Evolutionary conservation across 2,888 invertebrate genomes (phyloP).

Genomic region (Pollenia amentaria): DNA sequence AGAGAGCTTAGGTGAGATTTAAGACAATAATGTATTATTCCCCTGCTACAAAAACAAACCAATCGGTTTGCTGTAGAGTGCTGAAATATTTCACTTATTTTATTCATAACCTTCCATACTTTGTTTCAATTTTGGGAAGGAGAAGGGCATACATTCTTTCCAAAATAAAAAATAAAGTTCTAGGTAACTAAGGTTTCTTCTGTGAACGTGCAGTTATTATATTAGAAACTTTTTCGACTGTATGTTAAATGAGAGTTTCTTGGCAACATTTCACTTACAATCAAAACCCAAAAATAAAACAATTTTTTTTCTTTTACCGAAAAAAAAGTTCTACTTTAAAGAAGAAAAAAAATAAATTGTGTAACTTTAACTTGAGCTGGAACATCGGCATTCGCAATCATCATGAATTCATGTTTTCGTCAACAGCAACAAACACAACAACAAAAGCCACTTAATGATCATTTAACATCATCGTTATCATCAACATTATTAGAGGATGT

Average conservation of each 20-base stretch:
- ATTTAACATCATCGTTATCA: conserved; percentile 23
- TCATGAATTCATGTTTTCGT: not conserved
- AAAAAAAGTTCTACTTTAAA: conserved; percentile 56
- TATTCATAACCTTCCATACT: conserved; percentile 32
- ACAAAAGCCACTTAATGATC: conserved; percentile 20
- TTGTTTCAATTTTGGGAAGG: not conserved
- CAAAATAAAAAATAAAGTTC: conserved; percentile 31
- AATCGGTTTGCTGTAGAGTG: not conserved
- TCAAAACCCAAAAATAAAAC: conserved; percentile 44
- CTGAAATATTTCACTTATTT: conserved; percentile 6
- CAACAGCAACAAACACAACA: conserved; percentile 26
- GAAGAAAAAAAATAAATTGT: not conserved
- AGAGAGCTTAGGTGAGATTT: too few relatives aligned
- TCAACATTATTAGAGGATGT: not conserved
- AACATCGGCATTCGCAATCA: conserved; percentile 20
- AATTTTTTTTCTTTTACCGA: conserved; percentile 14
- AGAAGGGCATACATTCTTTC: conserved; percentile 14
- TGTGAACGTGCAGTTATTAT: conserved; percentile 73
- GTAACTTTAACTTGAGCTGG: conserved; percentile 29
- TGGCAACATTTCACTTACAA: conserved; percentile 79
- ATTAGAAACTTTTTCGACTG: conserved; percentile 65
- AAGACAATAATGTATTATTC: too few relatives aligned
- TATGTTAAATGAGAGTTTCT: conserved; percentile 76
- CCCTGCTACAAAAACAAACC: too few relatives aligned
- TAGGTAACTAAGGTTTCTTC: conserved; percentile 64